These are phyloP conservation scores for Peromyscus attwateri DNA, from an alignment of 2,797 vertebrate genomes.

Conservation along the genomic window DNA sequence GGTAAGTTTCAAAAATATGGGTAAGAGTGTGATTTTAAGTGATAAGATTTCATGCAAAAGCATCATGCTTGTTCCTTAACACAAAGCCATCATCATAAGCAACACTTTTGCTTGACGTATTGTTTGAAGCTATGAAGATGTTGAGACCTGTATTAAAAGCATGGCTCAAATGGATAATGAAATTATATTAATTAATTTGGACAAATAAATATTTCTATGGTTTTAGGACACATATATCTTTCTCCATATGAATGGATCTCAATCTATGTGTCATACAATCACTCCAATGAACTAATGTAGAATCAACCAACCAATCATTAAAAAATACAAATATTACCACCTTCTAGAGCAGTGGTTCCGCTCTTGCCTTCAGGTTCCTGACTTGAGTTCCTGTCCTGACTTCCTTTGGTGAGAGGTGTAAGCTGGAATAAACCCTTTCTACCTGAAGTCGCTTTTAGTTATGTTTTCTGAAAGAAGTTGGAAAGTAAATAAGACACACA, in stretches of 20 bases:
- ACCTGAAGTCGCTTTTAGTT: too few species aligned
- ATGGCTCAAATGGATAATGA: not conserved
- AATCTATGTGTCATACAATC: not conserved
- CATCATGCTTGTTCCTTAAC: not conserved
- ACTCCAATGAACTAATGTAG: too few species aligned
- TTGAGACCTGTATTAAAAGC: not conserved
- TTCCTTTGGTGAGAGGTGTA: too few species aligned
- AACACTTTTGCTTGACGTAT: not conserved
- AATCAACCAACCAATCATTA: too few species aligned
- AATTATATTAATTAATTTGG: not conserved
- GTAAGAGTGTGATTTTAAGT: constrained; percentile 17
- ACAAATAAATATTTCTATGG: not conserved
- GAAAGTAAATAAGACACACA: too few species aligned
- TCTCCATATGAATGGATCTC: not conserved
- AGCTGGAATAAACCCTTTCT: too few species aligned
- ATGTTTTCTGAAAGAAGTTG: too few species aligned
- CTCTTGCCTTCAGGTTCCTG: too few species aligned
- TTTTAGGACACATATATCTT: not conserved
- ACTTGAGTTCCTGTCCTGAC: too few species aligned
- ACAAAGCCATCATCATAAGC: not conserved
- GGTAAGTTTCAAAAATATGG: constrained; percentile 65
- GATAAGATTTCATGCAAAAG: not conserved
- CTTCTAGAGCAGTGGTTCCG: too few species aligned
- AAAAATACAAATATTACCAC: too few species aligned
- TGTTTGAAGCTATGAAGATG: not conserved